Evolutionary conservation across 1,140 invertebrate genomes (phyloP), one percentile per base, ranked within the genome.

Genomic region (Rhyacophila brunnea): DNA sequence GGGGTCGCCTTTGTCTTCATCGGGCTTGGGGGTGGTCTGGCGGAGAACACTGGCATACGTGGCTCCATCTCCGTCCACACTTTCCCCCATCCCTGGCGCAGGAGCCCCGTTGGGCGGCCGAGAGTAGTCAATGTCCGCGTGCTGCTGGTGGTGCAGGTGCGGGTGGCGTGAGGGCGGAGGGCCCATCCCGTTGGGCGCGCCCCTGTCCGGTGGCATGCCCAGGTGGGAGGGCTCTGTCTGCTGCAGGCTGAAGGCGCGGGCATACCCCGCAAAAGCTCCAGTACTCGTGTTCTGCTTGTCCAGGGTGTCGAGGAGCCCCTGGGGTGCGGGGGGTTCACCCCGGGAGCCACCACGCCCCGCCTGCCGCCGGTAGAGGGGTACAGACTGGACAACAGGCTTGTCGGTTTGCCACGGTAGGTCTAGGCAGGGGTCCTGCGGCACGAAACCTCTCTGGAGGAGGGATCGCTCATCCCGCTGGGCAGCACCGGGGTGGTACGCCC

Each of bases 311-410:
- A 55, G 42, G 7, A 61, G 40, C 13, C 36, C 45, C 42, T 63
- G 59, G 42, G 59, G 38, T n/a, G 49, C 40, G 11, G 49, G 38
- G 3, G 38, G 19, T 34, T 60, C 49, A 5, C 43, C 38, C n/a
- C 40, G 35, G 13, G 51, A 49, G 19, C 47, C 60, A 10, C 54
- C 14, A 17, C 50, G 56, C 5, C 54, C 60, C 10, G 72, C 70
- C 61, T 81, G 79, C 4, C 79, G 68, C 11, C 74, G 68, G 56
- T 81, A 81, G 13, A 81, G 64, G 0, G 80, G 80, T 47, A 78
- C 71, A 4, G 75, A 79, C 40, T 69, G 64, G n/a, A 35, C 18
- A 7, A 44, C 38, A 11, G 56, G 50, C 34, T 67, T 58, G 35
- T 51, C 56, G 2, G 50, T 58, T 38, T 62, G 64, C 58, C 55